phyloP scores from a whole-genome alignment of 2,797 vertebrate genomes.

The Falco rusticolus region DNA sequence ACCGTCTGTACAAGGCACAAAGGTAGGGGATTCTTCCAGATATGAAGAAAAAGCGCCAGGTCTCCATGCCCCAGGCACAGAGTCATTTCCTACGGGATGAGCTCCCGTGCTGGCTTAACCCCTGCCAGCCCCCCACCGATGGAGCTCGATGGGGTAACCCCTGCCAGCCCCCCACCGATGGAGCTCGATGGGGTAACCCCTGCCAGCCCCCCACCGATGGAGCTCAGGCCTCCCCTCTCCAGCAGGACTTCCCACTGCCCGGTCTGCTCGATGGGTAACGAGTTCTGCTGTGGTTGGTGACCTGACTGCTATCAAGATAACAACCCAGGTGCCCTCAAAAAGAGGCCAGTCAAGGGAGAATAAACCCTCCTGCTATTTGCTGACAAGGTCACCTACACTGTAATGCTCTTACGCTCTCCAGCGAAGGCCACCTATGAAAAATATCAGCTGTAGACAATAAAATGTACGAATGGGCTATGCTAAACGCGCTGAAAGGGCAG shows the following conservation, averaged over 20 bases:
- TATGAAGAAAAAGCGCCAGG: neutral
- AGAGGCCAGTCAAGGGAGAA: neutral
- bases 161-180: neutral
- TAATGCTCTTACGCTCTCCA: neutral
- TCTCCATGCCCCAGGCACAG: neutral
- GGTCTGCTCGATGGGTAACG: neutral
- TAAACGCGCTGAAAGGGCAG: neutral
- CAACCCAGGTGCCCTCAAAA: neutral
- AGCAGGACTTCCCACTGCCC: neutral
- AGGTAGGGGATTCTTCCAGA: neutral
- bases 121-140: neutral
- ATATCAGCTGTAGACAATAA: neutral
- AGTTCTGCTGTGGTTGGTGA: neutral
- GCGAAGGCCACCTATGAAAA: neutral
- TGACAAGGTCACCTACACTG: neutral
- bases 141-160: neutral
- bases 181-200: neutral
- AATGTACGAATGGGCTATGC: neutral
- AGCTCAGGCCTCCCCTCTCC: neutral
- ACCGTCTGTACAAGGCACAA: neutral
- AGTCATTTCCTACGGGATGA: neutral
- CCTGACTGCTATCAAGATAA: neutral
- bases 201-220: neutral
- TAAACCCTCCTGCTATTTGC: neutral
- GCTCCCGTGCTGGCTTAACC: neutral